Percentiles rank a stretch among this genome's conserved stretches.
Conservation (phyloP, 2,113 vertebrate species). For the Mustela lutreola region DNA sequence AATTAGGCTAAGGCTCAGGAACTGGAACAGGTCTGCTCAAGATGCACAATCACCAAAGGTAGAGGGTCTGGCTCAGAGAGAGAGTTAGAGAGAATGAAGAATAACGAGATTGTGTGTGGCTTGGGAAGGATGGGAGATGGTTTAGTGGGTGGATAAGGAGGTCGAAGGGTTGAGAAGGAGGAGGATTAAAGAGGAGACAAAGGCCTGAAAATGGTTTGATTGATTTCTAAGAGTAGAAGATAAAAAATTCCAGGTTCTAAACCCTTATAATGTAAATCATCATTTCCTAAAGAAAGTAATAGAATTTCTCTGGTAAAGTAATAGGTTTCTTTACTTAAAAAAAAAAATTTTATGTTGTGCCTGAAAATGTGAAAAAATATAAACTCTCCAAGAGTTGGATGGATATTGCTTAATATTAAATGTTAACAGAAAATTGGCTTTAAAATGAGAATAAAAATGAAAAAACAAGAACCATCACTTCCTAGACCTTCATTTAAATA, state of each 20-base stretch:
- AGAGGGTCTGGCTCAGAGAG: background rate
- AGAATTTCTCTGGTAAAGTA: constrained; percentile 11
- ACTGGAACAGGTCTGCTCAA: background rate
- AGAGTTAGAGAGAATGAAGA: background rate
- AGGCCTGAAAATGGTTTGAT: background rate
- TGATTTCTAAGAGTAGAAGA: background rate
- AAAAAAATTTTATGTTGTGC: background rate
- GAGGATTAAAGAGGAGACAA: background rate
- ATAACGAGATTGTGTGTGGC: background rate
- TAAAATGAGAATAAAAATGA: background rate
- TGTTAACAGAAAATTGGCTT: background rate
- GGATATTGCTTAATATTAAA: background rate
- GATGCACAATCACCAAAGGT: background rate
- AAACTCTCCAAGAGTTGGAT: background rate
- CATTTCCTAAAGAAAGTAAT: background rate
- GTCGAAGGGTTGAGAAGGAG: background rate
- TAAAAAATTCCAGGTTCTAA: background rate
- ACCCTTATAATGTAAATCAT: background rate
- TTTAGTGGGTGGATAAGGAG: background rate
- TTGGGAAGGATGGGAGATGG: rapidly evolving
- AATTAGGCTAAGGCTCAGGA: background rate
- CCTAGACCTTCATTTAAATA: constrained; percentile 41
- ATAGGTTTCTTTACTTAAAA: background rate
- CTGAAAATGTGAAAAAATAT: background rate
- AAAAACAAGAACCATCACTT: background rate